These are phyloP conservation scores for Aselliscus stoliczkanus DNA, from an alignment of 2,797 vertebrate species.

Conservation along the genomic window DNA sequence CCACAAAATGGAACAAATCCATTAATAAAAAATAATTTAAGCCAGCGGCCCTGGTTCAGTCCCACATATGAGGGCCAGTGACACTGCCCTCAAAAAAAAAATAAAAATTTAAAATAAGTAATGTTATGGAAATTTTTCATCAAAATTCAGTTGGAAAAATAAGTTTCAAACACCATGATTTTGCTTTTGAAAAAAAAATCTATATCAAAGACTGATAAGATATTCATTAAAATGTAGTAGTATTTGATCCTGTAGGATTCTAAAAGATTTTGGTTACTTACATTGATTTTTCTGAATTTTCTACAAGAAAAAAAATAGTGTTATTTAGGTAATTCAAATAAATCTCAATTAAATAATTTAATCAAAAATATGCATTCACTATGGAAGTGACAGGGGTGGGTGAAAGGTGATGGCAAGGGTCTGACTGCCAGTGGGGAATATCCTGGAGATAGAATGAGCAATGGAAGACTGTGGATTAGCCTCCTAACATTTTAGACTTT, in stretches of 20 bases:
- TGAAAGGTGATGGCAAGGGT: fast-evolving
- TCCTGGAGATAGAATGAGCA: fast-evolving
- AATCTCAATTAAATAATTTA: neutral
- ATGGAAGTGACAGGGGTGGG: neutral
- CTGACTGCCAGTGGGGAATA: fast-evolving
- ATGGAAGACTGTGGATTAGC: fast-evolving
- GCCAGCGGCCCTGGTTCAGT: no score
- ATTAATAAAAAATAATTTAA: neutral
- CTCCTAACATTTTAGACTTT: fast-evolving
- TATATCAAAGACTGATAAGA: neutral
- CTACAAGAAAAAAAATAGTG: neutral
- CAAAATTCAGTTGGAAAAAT: neutral
- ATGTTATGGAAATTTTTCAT: neutral
- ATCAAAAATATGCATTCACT: neutral
- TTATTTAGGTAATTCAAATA: neutral
- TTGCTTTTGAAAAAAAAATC: neutral
- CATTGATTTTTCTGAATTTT: neutral
- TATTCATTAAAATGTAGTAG: neutral
- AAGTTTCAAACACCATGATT: neutral
- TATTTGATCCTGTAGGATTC: neutral
- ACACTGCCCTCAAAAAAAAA: no score
- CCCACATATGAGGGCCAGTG: no score
- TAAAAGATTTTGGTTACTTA: neutral
- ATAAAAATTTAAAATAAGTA: no score
- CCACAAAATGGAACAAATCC: neutral